phyloP scores from a whole-genome alignment of 2,797 vertebrate species.

The Enoplosus armatus region DNA sequence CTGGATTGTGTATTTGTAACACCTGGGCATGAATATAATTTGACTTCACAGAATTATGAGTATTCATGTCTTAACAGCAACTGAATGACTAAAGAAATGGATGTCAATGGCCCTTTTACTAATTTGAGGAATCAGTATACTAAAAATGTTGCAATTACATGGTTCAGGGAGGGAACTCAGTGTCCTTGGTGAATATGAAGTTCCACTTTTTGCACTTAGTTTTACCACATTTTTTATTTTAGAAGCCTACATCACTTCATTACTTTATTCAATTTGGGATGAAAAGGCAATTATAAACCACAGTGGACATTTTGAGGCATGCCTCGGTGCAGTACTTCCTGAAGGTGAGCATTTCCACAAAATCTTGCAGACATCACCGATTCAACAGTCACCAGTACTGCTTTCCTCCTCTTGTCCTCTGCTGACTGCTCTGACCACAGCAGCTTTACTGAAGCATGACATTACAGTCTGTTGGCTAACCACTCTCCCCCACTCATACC shows the following conservation, averaged over 20 bases:
- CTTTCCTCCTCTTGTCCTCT: constrained; percentile 34
- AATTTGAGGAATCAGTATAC: neutral
- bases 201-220: neutral
- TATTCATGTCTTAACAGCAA: neutral
- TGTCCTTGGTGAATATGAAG: neutral
- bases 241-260: neutral
- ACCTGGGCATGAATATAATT: constrained; percentile 21
- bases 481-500: constrained; percentile 27
- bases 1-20: constrained; percentile 18
- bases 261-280: neutral
- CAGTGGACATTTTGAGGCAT: neutral
- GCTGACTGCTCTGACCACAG: constrained; percentile 48
- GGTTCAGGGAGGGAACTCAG: too few species aligned
- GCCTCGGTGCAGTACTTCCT: constrained; percentile 7
- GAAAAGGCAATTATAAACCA: neutral
- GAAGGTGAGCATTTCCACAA: constrained; percentile 10
- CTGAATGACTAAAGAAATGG: neutral
- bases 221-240: neutral
- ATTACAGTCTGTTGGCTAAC: constrained; percentile 55
- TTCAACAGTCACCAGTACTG: constrained; percentile 45
- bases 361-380: constrained; percentile 46
- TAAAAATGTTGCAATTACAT: neutral
- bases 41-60: constrained; percentile 6
- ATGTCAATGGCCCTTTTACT: constrained; percentile 6
- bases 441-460: constrained; percentile 63